phyloP scores from a whole-genome alignment of 2,113 vertebrate genomes.

The Syngnathus typhle region DNA sequence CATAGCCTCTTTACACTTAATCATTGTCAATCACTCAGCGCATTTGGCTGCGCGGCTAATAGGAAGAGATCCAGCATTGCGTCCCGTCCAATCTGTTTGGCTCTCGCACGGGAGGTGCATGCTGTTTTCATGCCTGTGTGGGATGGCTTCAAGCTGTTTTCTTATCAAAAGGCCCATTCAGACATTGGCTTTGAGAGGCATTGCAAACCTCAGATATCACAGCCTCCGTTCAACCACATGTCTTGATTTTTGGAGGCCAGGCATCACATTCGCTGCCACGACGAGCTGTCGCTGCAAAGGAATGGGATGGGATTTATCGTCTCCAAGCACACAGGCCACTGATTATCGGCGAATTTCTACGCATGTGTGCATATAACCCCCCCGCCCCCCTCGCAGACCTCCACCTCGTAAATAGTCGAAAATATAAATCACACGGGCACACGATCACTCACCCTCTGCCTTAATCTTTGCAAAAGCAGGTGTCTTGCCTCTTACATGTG shows the following conservation, averaged over 20 bases:
- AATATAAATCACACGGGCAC: slow-evolving; percentile 46
- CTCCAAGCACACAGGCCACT: slow-evolving; percentile 42
- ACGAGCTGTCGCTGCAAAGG: slow-evolving; percentile 58
- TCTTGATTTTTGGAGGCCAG: slow-evolving; percentile 64
- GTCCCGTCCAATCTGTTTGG: slow-evolving; percentile 71
- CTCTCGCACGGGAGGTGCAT: slow-evolving; percentile 68
- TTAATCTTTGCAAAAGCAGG: slow-evolving; percentile 36
- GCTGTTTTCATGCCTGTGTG: slow-evolving; percentile 73
- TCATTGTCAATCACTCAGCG: slow-evolving; percentile 68
- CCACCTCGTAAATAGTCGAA: slow-evolving; percentile 40
- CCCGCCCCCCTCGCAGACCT: slow-evolving; percentile 8
- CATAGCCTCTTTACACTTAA: slow-evolving; percentile 68
- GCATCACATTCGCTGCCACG: slow-evolving; percentile 64
- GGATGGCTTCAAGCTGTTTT: slow-evolving; percentile 73
- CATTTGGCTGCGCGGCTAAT: slow-evolving; percentile 64
- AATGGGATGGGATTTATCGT: slow-evolving; percentile 62
- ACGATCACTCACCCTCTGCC: slow-evolving; percentile 35
- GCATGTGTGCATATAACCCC: slow-evolving; percentile 16
- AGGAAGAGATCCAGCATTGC: slow-evolving; percentile 68
- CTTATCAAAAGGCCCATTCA: slow-evolving; percentile 72
- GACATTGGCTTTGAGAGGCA: slow-evolving; percentile 66
- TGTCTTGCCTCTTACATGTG: slow-evolving; percentile 37
- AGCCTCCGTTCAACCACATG: slow-evolving; percentile 66
- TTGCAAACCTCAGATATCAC: slow-evolving; percentile 65
- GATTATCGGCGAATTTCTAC: slow-evolving; percentile 49